phyloP scores from a whole-genome alignment of 1,140 invertebrate species.

The Dendrolimus kikuchii region DNA sequence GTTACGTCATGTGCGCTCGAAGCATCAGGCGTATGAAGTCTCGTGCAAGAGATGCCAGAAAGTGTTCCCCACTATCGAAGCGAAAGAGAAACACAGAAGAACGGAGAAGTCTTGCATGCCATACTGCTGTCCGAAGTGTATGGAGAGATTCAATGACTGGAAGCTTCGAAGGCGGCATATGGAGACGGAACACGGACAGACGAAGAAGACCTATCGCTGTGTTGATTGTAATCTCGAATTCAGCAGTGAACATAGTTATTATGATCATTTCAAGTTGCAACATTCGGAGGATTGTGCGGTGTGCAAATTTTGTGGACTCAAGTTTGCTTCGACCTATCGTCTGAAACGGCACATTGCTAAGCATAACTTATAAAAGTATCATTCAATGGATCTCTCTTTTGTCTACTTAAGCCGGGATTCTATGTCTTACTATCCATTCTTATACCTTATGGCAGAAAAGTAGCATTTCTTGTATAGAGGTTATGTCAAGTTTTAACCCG shows the following conservation, averaged over 20 bases:
- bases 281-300: conserved; percentile 46
- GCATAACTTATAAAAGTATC: conserved; percentile 19
- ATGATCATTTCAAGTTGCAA: conserved; percentile 48
- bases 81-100: conserved; percentile 44
- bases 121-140: conserved; percentile 49
- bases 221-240: conserved; percentile 47
- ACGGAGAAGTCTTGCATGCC: conserved; percentile 52
- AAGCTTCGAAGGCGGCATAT: conserved; percentile 43
- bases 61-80: conserved; percentile 50
- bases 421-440: no score
- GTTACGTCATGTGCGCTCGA: conserved; percentile 40
- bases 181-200: conserved; percentile 41
- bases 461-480: no score
- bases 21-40: conserved; percentile 50
- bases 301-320: conserved; percentile 54
- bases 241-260: conserved; percentile 38
- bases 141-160: conserved; percentile 50
- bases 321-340: conserved; percentile 42
- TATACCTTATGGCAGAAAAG: no score
- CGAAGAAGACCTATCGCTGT: conserved; percentile 35
- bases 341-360: conserved; percentile 47
- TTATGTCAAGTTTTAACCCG: no score
- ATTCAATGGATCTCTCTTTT: neutral
- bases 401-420: no score
- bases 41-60: conserved; percentile 42